Percentiles rank a stretch among this genome's conserved stretches.
Evolutionary conservation across 2,888 invertebrate genomes (phyloP).

Genomic region (Molorchus minor): DNA sequence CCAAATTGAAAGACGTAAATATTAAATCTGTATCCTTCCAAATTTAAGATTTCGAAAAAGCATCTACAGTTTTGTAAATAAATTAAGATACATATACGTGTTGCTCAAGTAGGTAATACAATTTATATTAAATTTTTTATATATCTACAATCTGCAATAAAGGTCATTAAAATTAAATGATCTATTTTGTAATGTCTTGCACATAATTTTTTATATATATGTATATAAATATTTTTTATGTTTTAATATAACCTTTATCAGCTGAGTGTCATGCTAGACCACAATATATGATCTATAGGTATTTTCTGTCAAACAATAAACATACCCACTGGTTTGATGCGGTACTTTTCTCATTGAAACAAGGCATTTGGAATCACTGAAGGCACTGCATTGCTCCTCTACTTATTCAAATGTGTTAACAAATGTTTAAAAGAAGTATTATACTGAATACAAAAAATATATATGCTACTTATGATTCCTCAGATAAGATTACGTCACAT

Average conservation of each 20-base stretch:
- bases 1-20: no score
- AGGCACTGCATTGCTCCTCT: conserved; percentile 5
- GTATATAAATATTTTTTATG: no score
- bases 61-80: no score
- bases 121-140: no score
- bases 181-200: no score
- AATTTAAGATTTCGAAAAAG: no score
- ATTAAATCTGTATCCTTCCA: no score
- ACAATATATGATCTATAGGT: not conserved
- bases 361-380: conserved; percentile 1
- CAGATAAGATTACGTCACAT: conserved; percentile 41
- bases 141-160: no score
- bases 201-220: no score
- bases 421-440: conserved; percentile 28
- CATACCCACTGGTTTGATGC: not conserved
- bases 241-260: conserved; percentile 6
- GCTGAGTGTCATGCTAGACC: not conserved
- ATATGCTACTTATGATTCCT: conserved; percentile 34
- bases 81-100: no score
- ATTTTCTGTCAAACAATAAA: not conserved
- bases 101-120: no score
- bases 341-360: not conserved
- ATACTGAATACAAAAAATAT: conserved; percentile 29
- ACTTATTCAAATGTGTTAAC: conserved; percentile 9
- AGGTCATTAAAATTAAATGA: no score